Conservation (phyloP, 2,797 vertebrate genomes). For the Dromococcyx pavoninus region DNA sequence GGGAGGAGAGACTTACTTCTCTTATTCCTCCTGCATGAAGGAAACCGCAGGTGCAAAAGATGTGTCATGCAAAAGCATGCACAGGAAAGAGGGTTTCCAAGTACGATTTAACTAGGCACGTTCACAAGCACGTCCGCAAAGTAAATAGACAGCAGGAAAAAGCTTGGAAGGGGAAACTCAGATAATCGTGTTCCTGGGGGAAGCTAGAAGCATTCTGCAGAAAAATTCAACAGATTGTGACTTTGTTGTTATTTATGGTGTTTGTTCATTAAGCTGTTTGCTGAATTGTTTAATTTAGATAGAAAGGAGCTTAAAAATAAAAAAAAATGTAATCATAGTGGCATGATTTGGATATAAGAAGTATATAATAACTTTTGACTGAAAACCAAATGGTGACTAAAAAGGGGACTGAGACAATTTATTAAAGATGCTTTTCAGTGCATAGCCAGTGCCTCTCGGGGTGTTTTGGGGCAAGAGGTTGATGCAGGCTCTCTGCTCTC, state of each 20-base stretch:
- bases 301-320: neutral
- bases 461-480: neutral
- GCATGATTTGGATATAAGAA: neutral
- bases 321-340: neutral
- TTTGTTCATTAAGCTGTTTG: neutral
- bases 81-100: neutral
- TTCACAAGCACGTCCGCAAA: neutral
- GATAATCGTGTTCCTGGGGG: neutral
- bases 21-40: neutral
- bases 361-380: neutral
- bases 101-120: neutral
- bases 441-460: fast-evolving
- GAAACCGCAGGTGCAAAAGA: fast-evolving
- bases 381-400: neutral
- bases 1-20: neutral
- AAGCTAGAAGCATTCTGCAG: neutral
- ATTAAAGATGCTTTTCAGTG: neutral
- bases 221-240: neutral
- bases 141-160: neutral
- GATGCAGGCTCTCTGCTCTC: neutral
- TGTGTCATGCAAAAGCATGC: fast-evolving
- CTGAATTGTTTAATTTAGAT: neutral
- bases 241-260: neutral
- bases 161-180: neutral
- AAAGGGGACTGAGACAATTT: neutral